Evolutionary conservation across 2,888 invertebrate genomes (phyloP).

Genomic region (Patella pellucida): DNA sequence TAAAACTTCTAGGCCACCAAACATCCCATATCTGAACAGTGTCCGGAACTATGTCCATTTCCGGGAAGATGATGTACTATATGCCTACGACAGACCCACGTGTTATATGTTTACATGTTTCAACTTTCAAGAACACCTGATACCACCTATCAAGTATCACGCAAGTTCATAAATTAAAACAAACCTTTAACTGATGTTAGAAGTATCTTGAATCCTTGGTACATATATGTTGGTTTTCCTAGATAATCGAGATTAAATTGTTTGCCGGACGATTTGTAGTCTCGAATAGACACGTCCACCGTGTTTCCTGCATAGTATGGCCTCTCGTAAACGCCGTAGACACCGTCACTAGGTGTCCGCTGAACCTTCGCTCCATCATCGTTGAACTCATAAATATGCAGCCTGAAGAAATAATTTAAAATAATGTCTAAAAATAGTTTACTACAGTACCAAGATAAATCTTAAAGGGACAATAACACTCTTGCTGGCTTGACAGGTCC

Average conservation of each 20-base stretch:
- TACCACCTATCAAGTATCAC: too few species aligned
- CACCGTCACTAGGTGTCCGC: conserved; percentile 47
- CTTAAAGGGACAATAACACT: too few species aligned
- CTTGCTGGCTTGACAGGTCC: too few species aligned
- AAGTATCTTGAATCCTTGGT: conserved; percentile 54
- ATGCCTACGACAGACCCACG: too few species aligned
- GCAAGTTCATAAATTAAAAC: not conserved
- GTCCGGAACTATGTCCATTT: too few species aligned
- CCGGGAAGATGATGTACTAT: too few species aligned
- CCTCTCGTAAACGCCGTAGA: conserved; percentile 51
- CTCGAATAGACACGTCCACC: conserved; percentile 38
- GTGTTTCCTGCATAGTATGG: conserved; percentile 41
- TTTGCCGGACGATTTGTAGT: conserved; percentile 46
- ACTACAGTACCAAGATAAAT: not conserved
- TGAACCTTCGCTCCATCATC: conserved; percentile 28
- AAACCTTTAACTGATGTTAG: conserved; percentile 51
- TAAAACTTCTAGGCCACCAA: too few species aligned
- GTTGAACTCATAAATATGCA: conserved; percentile 51
- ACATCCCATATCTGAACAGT: too few species aligned
- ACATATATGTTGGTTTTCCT: conserved; percentile 51
- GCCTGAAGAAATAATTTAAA: conserved; percentile 35
- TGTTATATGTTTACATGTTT: too few species aligned
- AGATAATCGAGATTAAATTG: conserved; percentile 50
- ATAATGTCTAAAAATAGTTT: not conserved
- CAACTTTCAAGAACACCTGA: too few species aligned